Conservation (phyloP, 1,140 invertebrate genomes). For the Drosophila bipectinata region DNA sequence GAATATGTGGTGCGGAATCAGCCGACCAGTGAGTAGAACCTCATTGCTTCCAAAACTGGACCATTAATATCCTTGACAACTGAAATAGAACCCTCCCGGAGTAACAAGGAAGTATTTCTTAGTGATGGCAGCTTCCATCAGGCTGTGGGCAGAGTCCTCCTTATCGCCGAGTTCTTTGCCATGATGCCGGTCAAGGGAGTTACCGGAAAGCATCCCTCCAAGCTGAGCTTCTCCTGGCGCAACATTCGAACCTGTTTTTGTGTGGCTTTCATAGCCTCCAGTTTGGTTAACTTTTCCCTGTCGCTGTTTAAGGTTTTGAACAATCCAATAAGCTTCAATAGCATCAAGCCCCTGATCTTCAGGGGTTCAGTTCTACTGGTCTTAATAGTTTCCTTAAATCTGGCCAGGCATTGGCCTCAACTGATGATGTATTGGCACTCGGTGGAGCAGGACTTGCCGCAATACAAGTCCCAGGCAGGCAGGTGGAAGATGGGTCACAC, state of each 20-base stretch:
- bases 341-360: conserved; percentile 77
- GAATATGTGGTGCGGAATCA: conserved; percentile 14
- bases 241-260: conserved; percentile 62
- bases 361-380: conserved; percentile 58
- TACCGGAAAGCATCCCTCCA: conserved; percentile 48
- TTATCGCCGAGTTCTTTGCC: conserved; percentile 78
- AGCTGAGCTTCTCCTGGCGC: conserved; percentile 72
- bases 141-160: conserved; percentile 69
- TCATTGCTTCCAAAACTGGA: not conserved
- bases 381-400: conserved; percentile 43
- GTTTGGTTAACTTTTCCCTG: conserved; percentile 41
- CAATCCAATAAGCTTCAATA: conserved; percentile 71
- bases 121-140: conserved; percentile 77
- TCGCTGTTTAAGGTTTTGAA: conserved; percentile 60
- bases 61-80: not conserved
- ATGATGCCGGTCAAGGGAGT: conserved; percentile 81
- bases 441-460: conserved; percentile 69
- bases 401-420: conserved; percentile 75
- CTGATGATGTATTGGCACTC: conserved; percentile 75
- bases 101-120: conserved; percentile 51
- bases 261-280: conserved; percentile 53
- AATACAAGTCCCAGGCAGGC: conserved; percentile 61
- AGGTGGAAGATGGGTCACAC: conserved; percentile 64
- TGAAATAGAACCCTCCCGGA: conserved; percentile 43
- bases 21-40: conserved; percentile 2